Base-by-base conservation (phyloP, 2,113 vertebrate genomes). In the Myiagra hebetior region DNA sequence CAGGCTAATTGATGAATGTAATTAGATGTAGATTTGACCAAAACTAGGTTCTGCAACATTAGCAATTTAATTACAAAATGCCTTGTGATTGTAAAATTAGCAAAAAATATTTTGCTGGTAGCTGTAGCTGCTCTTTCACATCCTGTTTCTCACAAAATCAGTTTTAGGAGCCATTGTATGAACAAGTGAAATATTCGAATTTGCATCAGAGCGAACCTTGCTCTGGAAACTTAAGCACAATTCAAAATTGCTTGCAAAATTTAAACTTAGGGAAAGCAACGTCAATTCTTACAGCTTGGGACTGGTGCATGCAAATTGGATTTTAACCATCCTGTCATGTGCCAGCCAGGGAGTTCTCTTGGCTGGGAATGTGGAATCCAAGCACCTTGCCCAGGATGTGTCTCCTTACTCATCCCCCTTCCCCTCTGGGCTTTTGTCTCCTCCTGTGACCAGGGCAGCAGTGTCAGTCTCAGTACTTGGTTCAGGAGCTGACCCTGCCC, bases 1-100 rank as follows among this genome's bases (percentile, higher is more conserved):
- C 81, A 72, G 62, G 60, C 77, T 97, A 89, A 93, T 94, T 76
- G 91, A 95, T 95, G 78, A 89, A 94, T 87, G 74, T 87, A 92
- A 95, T 97, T 97, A 84, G 52, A 42, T 53, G 67, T 78, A 19
- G 79, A 81, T 86, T 91, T 88, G 84, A 95, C 91, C 94, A 88
- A 93, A 86, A 83, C 39, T 60, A 52, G 67, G 69, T 92, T 95
- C 92, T 80, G 88, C 93, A 92, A 78, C 75, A 73, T 90, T 85
- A 89, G 67, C 82, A 72, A 21, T 87, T 87, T 74, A 89, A 89
- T 94, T 92, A 69, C 68, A 89, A 68, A 86, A 79, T 70, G 56
- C 57, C 85, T 65, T 70, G 52, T 72, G 50, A 67, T 53, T 52
- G 53, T 81, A 76, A 64, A 69, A 46, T 35, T 74, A 49, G 64